Evolutionary conservation across 2,113 vertebrate species (phyloP), one percentile per base, ranked within the genome.

Genomic region (Limanda limanda): DNA sequence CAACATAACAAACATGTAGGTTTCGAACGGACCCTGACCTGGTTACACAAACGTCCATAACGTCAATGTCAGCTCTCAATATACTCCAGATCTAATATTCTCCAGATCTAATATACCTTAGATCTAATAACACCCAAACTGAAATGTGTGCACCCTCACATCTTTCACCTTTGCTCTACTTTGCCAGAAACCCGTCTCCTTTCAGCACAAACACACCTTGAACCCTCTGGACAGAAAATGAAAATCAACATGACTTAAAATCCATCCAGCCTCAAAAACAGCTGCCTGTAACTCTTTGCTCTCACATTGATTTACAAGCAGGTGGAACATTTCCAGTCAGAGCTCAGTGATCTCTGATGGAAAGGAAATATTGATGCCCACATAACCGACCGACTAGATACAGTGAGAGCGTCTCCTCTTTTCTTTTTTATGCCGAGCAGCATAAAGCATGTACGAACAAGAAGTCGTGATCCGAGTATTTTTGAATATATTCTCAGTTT

Each of bases 301-400:
- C 47, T 18, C 13, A 67, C 66, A 65, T 60, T 68, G 84, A 87
- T 82, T 83, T 75, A 83, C 75, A 78, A 55, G 40, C 60, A 15
- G 63, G 64, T 58, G 71, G 60, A 79, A 78, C 52, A 70, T 77
- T 75, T 60, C 62, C 70, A 58, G 47, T 77, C 80, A 68, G 78
- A 84, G 81, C 51, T 61, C 76, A 57, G 71, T 74, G 70, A 86
- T 75, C 79, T 79, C 75, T 73, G 65, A 87, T 79, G 78, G 81
- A 78, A 60, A 68, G 62, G 65, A 83, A 84, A 87, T 78, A 87
- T 74, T 87, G 85, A 85, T 59, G 80, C 37, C 14, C 25, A 42
- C 57, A 69, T 25, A 56, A 56, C 47, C 17, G 6, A 18, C 40
- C 10, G 40, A 18, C 17, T 31, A 5, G 47, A 48, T 17, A 15